A percentile compares a stretch with the other conserved stretches of the same genome.
These are phyloP conservation scores for Coptodon bakossiorum DNA, from an alignment of 2,113 vertebrate genomes.

Conservation along the genomic window DNA sequence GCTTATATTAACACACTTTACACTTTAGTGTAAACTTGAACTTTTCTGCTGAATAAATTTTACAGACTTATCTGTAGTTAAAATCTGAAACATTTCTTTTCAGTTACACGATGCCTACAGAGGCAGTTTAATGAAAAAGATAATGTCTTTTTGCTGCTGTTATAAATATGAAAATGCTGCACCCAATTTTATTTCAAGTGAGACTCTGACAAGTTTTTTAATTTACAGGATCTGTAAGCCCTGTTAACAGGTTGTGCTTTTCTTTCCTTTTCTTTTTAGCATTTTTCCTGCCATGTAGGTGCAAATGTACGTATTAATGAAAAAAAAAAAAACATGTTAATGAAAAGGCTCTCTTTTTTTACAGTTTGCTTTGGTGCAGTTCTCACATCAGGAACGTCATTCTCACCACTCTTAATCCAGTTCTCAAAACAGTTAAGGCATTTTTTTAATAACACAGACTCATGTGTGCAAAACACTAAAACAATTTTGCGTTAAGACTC, in stretches of 20 bases:
- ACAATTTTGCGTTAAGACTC: neutral
- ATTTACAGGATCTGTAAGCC: neutral
- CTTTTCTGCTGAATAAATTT: neutral
- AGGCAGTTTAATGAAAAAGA: neutral
- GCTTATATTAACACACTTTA: neutral
- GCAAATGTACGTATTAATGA: neutral
- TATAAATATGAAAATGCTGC: neutral
- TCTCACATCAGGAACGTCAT: neutral
- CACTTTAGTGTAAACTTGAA: neutral
- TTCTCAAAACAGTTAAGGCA: neutral
- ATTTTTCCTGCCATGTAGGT: neutral
- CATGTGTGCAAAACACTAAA: neutral
- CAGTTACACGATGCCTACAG: neutral
- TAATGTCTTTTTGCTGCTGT: neutral
- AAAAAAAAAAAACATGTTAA: neutral
- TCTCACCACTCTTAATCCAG: neutral
- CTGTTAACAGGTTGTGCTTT: neutral
- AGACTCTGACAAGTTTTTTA: neutral
- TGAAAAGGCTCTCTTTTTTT: neutral
- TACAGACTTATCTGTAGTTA: neutral
- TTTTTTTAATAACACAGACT: neutral
- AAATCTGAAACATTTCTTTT: neutral
- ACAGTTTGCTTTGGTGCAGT: neutral
- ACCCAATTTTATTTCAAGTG: neutral
- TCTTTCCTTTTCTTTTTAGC: fast-evolving